Base-by-base conservation (phyloP, 2,888 invertebrate genomes). In the Apodemia duryi region DNA sequence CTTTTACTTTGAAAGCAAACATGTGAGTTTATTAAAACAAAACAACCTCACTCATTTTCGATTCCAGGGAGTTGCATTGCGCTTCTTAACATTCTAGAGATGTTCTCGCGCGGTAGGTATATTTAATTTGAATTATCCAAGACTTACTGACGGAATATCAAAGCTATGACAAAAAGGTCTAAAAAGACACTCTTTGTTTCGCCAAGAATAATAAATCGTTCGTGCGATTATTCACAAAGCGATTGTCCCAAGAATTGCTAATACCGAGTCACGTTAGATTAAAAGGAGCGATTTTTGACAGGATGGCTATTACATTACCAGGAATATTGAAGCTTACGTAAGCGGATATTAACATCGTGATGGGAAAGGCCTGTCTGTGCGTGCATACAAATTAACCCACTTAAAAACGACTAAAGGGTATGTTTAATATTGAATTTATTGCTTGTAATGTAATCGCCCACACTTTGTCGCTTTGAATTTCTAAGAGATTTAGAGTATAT, bases 61-160 rank as follows among this genome's bases (percentile, higher is more conserved):
- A 88, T 89, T 88, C 88, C 75, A 79, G 77, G 68, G 77, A 76
- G 78, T 49, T 49, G 46, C 46, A 49, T 46, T 5, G 46, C 46
- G 46, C 46, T 79, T 76, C 80, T 88, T 86, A 84, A 74, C 82
- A 88, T 88, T 85, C 86, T 82, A 78, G 72, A 76, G 77, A 79
- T 75, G 77, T 74, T 75, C 73, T 77, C 83, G 78, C 75, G 86
- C 83, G 84, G 89, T 86, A 84, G 88, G 88, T 88, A 84, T 85
- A 82, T 85, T 87, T 88, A 88, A 89, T 88, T 84, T 86, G 85
- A 88, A 89, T 88, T 88, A 88, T 88, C 84, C 83, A 77, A 74
- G 81, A 82, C 83, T 83, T 82, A 86, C 85, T 85, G 87, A 85
- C 90, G 82, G 83, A 85, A 86, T 84, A 83, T 84, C 84, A 86